Evolutionary conservation across 2,888 invertebrate species (phyloP).

Genomic region (Clanis bilineata): DNA sequence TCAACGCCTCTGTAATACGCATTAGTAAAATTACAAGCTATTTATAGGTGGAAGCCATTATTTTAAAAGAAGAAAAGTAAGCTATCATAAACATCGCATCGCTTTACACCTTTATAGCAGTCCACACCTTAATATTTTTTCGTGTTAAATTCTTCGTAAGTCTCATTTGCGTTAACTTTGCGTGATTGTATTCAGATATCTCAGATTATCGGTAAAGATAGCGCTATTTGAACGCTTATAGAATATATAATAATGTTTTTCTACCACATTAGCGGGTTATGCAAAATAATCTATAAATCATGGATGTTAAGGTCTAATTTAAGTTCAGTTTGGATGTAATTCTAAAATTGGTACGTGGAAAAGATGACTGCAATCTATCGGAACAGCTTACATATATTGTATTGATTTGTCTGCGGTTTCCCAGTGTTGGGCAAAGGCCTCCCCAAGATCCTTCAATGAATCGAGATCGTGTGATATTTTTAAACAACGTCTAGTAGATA

Average conservation of each 20-base stretch:
- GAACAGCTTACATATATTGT: no score
- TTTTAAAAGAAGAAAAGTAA: no score
- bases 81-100: background rate
- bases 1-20: no score
- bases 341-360: background rate
- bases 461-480: no score
- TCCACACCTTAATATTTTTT: background rate
- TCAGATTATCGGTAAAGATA: slow-evolving; percentile 40
- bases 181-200: slow-evolving; percentile 42
- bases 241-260: background rate
- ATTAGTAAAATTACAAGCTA: no score
- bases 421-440: no score
- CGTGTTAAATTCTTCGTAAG: slow-evolving; percentile 35
- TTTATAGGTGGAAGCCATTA: no score
- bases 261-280: background rate
- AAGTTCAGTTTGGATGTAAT: background rate
- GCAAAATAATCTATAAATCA: background rate
- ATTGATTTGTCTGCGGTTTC: no score
- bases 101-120: background rate
- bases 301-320: background rate
- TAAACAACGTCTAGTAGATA: no score
- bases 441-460: no score
- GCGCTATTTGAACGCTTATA: slow-evolving; percentile 24
- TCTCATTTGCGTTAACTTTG: slow-evolving; percentile 38
- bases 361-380: no score